These are phyloP conservation scores for Vidua macroura DNA, from an alignment of 2,113 vertebrate genomes.

Conservation along the genomic window DNA sequence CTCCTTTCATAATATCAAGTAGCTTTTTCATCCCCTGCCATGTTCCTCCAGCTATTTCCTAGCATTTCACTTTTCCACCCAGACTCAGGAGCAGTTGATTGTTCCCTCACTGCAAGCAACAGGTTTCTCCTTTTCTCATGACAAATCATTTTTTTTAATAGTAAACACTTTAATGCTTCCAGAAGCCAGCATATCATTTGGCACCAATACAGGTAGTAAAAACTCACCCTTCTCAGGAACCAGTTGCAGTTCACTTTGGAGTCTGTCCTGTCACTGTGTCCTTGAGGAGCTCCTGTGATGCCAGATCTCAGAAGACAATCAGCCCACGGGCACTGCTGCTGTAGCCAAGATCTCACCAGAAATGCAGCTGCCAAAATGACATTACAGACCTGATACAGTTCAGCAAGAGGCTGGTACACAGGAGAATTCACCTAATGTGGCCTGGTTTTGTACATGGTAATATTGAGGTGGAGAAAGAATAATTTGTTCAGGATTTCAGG, in stretches of 20 bases:
- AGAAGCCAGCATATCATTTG: not conserved
- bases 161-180: not conserved
- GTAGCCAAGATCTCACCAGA: not conserved
- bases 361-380: not conserved
- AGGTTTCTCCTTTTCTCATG: not conserved
- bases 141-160: not conserved
- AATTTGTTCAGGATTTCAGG: not conserved
- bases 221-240: not conserved
- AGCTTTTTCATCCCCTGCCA: not conserved
- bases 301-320: not conserved
- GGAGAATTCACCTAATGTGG: not conserved
- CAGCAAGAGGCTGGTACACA: not conserved
- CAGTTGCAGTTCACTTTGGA: not conserved
- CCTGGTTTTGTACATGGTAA: not conserved
- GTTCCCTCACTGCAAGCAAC: not conserved
- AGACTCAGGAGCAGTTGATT: not conserved
- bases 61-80: not conserved
- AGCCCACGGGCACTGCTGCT: fast-evolving
- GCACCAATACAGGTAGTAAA: not conserved
- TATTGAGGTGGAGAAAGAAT: not conserved
- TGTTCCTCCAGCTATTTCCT: not conserved
- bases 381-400: not conserved
- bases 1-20: not conserved
- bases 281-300: not conserved
- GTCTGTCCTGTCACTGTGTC: not conserved